Percentiles rank a stretch among this genome's conserved stretches.
Conservation (phyloP, 2,113 vertebrate species). For the Phycodurus eques region DNA sequence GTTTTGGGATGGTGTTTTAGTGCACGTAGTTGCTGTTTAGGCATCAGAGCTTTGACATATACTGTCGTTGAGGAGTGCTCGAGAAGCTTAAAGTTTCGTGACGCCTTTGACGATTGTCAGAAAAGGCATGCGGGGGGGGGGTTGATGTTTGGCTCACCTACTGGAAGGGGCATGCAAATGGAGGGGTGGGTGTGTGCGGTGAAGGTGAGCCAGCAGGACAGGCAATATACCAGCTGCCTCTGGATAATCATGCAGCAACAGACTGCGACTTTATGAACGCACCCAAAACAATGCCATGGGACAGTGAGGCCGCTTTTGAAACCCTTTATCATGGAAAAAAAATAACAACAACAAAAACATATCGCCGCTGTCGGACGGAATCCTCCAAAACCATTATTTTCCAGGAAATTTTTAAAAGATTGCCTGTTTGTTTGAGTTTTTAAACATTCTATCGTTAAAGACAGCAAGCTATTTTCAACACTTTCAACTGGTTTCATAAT, state of each 20-base stretch:
- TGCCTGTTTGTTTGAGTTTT: not conserved
- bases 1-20: conserved; percentile 10
- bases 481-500: too few relatives aligned
- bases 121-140: not conserved
- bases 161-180: not conserved
- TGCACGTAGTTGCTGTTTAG: conserved; percentile 1
- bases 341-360: not conserved
- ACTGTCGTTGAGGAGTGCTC: not conserved
- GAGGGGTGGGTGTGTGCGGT: not conserved
- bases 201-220: not conserved
- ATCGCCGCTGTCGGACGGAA: not conserved
- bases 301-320: not conserved
- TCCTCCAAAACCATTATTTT: not conserved
- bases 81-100: not conserved
- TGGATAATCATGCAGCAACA: conserved; percentile 21
- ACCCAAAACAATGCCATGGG: conserved; percentile 14
- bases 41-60: conserved; percentile 3
- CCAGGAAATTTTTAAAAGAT: too few relatives aligned
- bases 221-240: conserved; percentile 17
- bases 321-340: not conserved
- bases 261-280: conserved; percentile 20
- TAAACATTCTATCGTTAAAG: not conserved
- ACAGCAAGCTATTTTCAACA: too few relatives aligned
- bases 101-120: not conserved
- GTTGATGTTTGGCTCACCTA: not conserved